Conservation (phyloP, 2,797 vertebrate species). For the Rousettus madagascariensis region DNA sequence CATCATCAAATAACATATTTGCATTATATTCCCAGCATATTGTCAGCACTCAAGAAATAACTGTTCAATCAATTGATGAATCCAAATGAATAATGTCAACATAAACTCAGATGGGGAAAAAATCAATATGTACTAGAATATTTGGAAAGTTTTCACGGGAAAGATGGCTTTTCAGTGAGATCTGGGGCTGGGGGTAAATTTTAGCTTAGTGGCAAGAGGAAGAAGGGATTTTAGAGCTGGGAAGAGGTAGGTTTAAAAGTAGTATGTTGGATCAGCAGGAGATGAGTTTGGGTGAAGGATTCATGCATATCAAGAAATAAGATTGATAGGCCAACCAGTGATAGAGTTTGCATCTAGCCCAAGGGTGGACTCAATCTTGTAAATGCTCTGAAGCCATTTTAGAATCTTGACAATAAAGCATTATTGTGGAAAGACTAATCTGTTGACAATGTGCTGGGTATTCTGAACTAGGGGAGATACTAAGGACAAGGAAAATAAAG, state of each 20-base stretch:
- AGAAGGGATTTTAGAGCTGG: neutral
- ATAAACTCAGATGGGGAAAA: neutral
- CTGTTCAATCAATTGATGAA: neutral
- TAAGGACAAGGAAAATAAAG: neutral
- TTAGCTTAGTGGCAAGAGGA: neutral
- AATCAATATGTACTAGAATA: neutral
- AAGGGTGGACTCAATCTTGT: neutral
- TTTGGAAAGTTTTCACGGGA: neutral
- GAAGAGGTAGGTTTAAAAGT: neutral
- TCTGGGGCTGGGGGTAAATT: neutral
- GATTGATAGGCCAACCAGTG: neutral
- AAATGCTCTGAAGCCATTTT: neutral
- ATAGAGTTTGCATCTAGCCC: neutral
- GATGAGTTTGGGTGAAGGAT: neutral
- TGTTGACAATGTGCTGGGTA: neutral
- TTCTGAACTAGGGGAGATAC: neutral
- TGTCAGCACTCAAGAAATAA: neutral
- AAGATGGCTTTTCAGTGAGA: neutral
- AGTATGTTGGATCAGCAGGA: neutral
- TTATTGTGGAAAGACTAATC: constrained; percentile 4
- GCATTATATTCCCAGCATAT: neutral
- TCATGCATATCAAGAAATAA: neutral
- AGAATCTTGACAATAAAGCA: neutral
- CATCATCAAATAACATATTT: neutral
- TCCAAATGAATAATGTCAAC: neutral